Evolutionary conservation across 2,888 invertebrate genomes (phyloP).

Genomic region (Papilio elwesi): DNA sequence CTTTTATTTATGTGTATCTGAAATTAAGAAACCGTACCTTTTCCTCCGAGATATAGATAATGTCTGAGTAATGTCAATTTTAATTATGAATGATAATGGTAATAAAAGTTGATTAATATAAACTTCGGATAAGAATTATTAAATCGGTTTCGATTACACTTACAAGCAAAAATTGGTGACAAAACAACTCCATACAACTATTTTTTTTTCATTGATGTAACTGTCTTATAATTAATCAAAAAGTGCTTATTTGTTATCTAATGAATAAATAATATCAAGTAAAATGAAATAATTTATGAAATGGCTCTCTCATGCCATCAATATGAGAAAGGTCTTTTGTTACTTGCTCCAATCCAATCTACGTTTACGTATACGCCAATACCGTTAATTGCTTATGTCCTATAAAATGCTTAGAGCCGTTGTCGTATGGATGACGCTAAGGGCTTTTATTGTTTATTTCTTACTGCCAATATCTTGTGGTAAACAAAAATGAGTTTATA

Average conservation of each 20-base stretch:
- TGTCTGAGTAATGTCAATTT: no score
- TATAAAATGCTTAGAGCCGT: conserved; percentile 16
- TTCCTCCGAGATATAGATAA: no score
- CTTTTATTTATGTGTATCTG: no score
- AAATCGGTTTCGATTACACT: neutral
- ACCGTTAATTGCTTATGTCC: conserved; percentile 18
- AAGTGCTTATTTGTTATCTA: no score
- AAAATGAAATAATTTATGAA: conserved; percentile 11
- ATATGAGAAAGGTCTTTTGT: conserved; percentile 11
- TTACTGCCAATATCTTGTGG: conserved; percentile 5
- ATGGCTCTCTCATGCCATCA: conserved; percentile 7
- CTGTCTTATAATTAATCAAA: no score
- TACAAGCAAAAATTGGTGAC: neutral
- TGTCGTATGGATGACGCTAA: neutral
- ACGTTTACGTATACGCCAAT: neutral
- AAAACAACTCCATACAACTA: neutral
- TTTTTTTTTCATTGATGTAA: no score
- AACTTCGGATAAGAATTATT: no score
- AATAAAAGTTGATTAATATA: no score
- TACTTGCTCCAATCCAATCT: neutral
- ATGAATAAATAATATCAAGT: neutral
- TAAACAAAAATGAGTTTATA: neutral
- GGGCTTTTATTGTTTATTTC: conserved; percentile 16
- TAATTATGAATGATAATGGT: no score
- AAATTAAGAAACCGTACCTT: no score